Evolutionary conservation across 1,140 invertebrate genomes (phyloP).

Genomic region (Dufourea novaeangliae): DNA sequence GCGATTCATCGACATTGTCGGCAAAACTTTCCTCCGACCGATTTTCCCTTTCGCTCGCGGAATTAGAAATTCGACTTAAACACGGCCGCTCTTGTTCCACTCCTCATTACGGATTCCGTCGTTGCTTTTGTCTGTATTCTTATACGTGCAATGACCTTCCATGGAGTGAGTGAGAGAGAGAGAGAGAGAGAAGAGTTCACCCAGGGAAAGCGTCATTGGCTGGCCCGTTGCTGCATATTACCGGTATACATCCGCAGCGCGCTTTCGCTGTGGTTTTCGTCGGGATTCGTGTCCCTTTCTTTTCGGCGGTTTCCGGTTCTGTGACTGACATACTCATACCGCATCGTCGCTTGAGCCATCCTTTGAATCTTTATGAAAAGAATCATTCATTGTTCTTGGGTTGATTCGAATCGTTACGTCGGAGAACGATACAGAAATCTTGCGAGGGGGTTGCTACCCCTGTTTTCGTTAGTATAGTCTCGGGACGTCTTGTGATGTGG

Average conservation of each 20-base stretch:
- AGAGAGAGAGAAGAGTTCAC: constrained; percentile 17
- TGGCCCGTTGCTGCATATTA: constrained; percentile 40
- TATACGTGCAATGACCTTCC: constrained; percentile 65
- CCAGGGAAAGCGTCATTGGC: constrained; percentile 62
- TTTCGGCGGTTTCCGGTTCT: not conserved
- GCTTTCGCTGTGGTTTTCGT: constrained; percentile 53
- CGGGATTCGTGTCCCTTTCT: constrained; percentile 22
- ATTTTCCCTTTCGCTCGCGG: constrained; percentile 64
- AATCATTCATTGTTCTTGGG: too few relatives aligned
- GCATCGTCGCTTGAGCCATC: not conserved
- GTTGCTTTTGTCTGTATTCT: constrained; percentile 56
- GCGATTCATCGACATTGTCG: constrained; percentile 35
- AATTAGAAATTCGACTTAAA: constrained; percentile 67
- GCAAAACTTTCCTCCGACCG: constrained; percentile 51
- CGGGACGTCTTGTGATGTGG: too few relatives aligned
- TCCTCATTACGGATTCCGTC: constrained; percentile 55
- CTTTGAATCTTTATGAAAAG: too few relatives aligned
- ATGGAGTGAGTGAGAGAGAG: constrained; percentile 20
- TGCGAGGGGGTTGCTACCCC: too few relatives aligned
- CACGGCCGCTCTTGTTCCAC: constrained; percentile 47
- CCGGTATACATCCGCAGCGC: constrained; percentile 32
- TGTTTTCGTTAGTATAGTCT: too few relatives aligned
- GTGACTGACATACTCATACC: not conserved
- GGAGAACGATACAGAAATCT: too few relatives aligned
- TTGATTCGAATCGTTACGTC: too few relatives aligned